Base-by-base conservation (phyloP, 2,888 invertebrate species). In the Apoda limacodes region DNA sequence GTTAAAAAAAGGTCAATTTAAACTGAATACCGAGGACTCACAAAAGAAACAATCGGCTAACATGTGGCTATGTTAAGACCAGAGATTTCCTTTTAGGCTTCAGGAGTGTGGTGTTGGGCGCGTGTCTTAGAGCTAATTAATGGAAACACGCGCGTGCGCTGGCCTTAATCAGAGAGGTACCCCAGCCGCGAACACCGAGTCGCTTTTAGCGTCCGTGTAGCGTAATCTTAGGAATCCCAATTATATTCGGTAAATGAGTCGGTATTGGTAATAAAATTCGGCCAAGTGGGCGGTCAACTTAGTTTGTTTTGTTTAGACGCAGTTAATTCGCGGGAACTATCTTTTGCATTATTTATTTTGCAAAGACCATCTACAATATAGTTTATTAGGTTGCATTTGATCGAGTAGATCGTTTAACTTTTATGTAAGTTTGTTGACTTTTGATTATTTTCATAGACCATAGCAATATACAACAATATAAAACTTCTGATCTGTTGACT, bases 141-240 rank as follows among this genome's bases (percentile, higher is more conserved):
- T 62, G 54, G 62, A 56, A 61, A 74, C 74, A 75, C 63, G 75
- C 72, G 70, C 70, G 44, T 50, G 64, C 66, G 69, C 68, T 52
- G 47, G 60, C 62, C 61, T 65, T 63, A 69, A 63, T 67, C 70
- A 67, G 60, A 55, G 55, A 48, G 48, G 53, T 50, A 51, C 55
- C 50, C 54, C 49, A 50, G 50, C 47, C 49, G 40, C 39, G 49
- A 60, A 74, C 74, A 75, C 65, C 52, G 60, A 68, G 63, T 68
- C 68, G 75, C 76, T 76, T 67, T 76, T 74, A 76, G 71, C 60
- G 67, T 43, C 56, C 61, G 53, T 70, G 72, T 72, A 52, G 55
- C 55, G 65, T 64, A 60, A 68, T 70, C 72, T 70, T 50, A 51
- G 62, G 75, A 74, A 78, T 78, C 69, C 65, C 62, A 60, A 70